A percentile compares a stretch with the other conserved stretches of the same genome.
phyloP scores from a whole-genome alignment of 2,888 invertebrate species.

The Eupelmus urozonus region DNA sequence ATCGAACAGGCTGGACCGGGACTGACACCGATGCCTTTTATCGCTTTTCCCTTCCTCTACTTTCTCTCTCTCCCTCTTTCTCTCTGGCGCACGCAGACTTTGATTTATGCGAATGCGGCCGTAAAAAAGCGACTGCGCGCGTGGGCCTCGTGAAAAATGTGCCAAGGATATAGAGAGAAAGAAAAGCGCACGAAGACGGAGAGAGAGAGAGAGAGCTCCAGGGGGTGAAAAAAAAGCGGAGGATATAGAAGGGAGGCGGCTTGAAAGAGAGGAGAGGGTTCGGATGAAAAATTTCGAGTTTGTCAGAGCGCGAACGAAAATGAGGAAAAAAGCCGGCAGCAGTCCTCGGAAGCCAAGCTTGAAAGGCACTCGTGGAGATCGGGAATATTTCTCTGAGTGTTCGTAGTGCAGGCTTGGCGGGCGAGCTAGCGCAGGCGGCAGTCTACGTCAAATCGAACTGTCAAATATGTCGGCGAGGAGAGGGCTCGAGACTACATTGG shows the following conservation, averaged over 20 bases:
- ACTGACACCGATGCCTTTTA: background rate
- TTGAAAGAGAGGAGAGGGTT: background rate
- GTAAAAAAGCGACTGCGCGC: constrained; percentile 16
- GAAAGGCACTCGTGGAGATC: constrained; percentile 11
- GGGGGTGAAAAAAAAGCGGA: background rate
- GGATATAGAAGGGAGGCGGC: background rate
- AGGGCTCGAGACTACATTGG: background rate
- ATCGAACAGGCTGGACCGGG: background rate
- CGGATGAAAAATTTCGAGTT: constrained; percentile 33
- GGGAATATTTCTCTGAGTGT: background rate
- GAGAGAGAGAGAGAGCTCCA: background rate
- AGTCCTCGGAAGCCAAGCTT: background rate
- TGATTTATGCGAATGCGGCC: constrained; percentile 35
- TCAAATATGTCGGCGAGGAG: background rate
- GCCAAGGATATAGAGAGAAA: constrained; percentile 4
- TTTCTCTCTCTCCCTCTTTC: background rate
- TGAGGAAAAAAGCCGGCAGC: background rate
- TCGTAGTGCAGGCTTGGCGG: background rate
- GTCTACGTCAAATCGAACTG: constrained; percentile 8
- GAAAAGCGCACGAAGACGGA: background rate
- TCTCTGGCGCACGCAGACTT: constrained; percentile 12
- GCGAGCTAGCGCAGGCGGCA: no score
- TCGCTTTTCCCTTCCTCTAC: background rate
- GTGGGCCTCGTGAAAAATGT: constrained; percentile 27
- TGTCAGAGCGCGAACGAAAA: background rate